Base-by-base conservation (phyloP, 2,888 invertebrate genomes). In the Tenthredo amoena region DNA sequence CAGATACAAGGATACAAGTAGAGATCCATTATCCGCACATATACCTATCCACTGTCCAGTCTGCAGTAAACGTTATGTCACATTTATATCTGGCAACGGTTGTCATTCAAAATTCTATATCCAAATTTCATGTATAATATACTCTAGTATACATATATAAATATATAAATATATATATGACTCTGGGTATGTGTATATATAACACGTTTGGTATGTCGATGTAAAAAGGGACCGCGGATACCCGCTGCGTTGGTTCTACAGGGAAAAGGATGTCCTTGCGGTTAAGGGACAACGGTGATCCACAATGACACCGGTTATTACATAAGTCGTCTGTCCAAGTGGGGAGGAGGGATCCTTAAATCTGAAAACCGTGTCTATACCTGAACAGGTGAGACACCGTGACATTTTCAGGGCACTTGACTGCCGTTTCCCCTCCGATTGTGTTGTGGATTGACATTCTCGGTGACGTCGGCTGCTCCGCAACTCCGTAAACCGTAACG, bases 391-490 rank as follows among this genome's bases (percentile, higher is more conserved):
- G 90, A 90, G 89, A 88, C 86, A 72, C 86, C 87, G 88, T 89
- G 91, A 91, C 91, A 90, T 88, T 91, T 91, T 91, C 87, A 89
- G 87, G 88, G 85, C 86, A 86, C 86, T 85, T 84, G 88, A 87
- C 84, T 84, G 47, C 62, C 68, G 68, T 21, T 9, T 50, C 7
- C 15, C 37, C 58, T 31, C 10, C 12, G 40, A 81, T 81, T 81
- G 40, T 81, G 40, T 81, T 62, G 7, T 40, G 81, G 81, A 81
- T 88, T 90, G 91, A 91, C 91, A 90, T 90, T 88, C 88, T 83
- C 87, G 85, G 55, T 31, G 79, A 85, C 68, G 88, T 90, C 89
- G 88, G 87, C 87, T 74, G 89, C 88, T 88, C 87, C 87, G 88
- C 88, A 88, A 89, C 81, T 62, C 26, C 62, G 58, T 81, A 81